Conservation (phyloP, 2,888 invertebrate species). For the Hemithea aestivaria region DNA sequence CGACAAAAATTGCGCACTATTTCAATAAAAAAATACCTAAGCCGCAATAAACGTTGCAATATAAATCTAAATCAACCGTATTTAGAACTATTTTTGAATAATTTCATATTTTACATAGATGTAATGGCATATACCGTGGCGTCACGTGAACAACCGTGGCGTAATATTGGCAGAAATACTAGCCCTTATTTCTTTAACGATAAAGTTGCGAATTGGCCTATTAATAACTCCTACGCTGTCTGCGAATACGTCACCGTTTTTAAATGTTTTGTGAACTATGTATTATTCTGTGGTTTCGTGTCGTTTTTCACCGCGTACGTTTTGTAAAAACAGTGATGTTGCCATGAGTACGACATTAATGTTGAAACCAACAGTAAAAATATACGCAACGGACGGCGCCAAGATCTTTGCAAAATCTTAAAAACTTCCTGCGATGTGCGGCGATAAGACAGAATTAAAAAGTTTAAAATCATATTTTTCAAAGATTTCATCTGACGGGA, state of each 20-base stretch:
- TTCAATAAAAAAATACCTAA: constrained; percentile 6
- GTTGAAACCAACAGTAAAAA: constrained; percentile 13
- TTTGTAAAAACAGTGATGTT: constrained; percentile 7
- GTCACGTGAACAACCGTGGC: constrained; percentile 43
- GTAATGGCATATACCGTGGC: constrained; percentile 45
- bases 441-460: neutral
- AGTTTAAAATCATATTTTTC: no score
- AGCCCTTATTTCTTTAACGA: constrained; percentile 1
- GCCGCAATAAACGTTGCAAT: neutral
- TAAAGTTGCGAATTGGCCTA: constrained; percentile 9
- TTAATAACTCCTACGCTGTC: constrained; percentile 34
- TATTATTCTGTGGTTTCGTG: no score
- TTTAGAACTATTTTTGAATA: constrained; percentile 2
- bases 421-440: neutral
- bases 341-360: constrained; percentile 8
- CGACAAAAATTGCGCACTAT: constrained; percentile 21
- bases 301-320: constrained; percentile 10
- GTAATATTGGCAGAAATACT: constrained; percentile 19
- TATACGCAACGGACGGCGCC: constrained; percentile 10
- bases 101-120: constrained; percentile 8
- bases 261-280: no score
- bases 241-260: constrained; percentile 13
- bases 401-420: constrained; percentile 1
- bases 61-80: constrained; percentile 1
- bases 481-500: no score